Conservation (phyloP, 2,113 vertebrate genomes). For the Thamnophis sirtalis region DNA sequence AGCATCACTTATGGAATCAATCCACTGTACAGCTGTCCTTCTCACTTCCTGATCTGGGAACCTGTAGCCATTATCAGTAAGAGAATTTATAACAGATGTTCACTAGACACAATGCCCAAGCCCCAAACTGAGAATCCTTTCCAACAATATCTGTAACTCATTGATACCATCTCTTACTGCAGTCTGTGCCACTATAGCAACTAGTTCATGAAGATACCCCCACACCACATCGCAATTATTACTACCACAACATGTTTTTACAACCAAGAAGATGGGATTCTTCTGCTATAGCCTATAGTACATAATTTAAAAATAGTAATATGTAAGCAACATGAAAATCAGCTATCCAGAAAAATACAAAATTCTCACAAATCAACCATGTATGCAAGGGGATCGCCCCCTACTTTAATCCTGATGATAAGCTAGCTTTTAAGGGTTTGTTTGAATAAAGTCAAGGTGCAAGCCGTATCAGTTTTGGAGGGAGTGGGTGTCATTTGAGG, state of each 20-base stretch:
- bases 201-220: neutral
- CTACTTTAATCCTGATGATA: neutral
- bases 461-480: neutral
- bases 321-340: neutral
- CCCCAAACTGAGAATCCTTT: neutral
- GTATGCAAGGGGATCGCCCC: neutral
- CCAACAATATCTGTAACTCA: neutral
- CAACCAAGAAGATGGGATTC: neutral
- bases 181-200: neutral
- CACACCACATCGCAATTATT: neutral
- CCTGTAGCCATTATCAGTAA: constrained; percentile 50
- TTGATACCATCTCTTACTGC: neutral
- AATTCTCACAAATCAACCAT: neutral
- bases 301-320: neutral
- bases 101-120: no score
- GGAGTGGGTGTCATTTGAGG: neutral
- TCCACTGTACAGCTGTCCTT: constrained; percentile 91
- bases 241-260: neutral
- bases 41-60: constrained; percentile 96
- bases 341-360: neutral
- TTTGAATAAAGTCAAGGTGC: neutral
- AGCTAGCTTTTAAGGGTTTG: neutral
- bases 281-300: neutral
- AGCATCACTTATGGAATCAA: constrained; percentile 86
- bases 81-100: neutral